These are phyloP conservation scores for Hylaea fasciaria DNA, from an alignment of 2,888 invertebrate species.

Conservation along the genomic window DNA sequence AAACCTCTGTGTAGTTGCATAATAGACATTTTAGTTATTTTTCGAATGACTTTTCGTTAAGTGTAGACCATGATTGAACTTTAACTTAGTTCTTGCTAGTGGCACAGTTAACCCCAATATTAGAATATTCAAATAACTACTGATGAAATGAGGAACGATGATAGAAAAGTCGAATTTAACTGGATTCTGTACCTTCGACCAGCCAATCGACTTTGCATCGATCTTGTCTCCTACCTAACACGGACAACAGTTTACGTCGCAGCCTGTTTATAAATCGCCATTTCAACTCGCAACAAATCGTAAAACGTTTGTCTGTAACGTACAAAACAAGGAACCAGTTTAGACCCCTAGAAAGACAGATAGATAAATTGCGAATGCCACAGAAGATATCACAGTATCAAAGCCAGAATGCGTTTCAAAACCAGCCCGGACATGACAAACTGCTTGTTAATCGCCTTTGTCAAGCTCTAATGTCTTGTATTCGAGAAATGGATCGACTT, in stretches of 20 bases:
- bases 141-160: too few relatives aligned
- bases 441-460: slow-evolving; percentile 77
- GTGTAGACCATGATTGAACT: too few relatives aligned
- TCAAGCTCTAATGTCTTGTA: slow-evolving; percentile 65
- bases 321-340: slow-evolving; percentile 42
- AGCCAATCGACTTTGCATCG: slow-evolving; percentile 13
- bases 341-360: slow-evolving; percentile 37
- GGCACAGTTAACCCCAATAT: too few relatives aligned
- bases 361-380: slow-evolving; percentile 38
- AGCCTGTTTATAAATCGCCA: slow-evolving; percentile 32
- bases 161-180: background rate
- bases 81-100: too few relatives aligned
- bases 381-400: slow-evolving; percentile 21
- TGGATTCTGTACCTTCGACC: slow-evolving; percentile 3
- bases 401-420: slow-evolving; percentile 38
- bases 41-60: too few relatives aligned
- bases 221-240: slow-evolving; percentile 28
- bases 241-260: slow-evolving; percentile 18
- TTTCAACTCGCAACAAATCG: slow-evolving; percentile 43
- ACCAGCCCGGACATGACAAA: slow-evolving; percentile 64
- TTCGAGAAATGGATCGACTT: slow-evolving; percentile 62
- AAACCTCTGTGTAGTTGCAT: slow-evolving; percentile 14
- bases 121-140: background rate
- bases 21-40: background rate
- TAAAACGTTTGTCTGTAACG: slow-evolving; percentile 38